These are phyloP conservation scores for Calonectris borealis DNA, from an alignment of 2,113 vertebrate species.

Conservation along the genomic window DNA sequence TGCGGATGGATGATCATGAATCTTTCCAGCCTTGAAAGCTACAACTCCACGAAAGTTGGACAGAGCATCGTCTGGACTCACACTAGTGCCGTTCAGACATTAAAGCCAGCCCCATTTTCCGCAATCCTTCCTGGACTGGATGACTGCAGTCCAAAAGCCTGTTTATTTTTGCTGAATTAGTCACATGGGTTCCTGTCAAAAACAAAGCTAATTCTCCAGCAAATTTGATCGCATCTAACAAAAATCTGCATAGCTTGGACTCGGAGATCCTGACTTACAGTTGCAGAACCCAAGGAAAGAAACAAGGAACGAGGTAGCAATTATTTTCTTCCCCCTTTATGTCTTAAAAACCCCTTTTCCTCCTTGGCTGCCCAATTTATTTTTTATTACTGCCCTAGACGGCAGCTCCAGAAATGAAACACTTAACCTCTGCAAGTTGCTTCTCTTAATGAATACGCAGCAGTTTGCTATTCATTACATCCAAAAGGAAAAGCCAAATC, in stretches of 20 bases:
- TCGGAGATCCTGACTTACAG: not conserved
- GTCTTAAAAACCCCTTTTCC: not conserved
- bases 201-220: not conserved
- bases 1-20: not conserved
- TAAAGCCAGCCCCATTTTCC: not conserved
- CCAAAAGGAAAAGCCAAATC: slow-evolving; percentile 21
- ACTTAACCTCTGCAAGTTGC: slow-evolving; percentile 54
- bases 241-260: not conserved
- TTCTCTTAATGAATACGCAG: slow-evolving; percentile 26
- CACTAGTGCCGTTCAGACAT: not conserved
- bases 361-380: slow-evolving; percentile 35
- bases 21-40: not conserved
- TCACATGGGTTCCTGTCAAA: not conserved
- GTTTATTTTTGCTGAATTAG: not conserved
- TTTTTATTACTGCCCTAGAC: not conserved
- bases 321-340: not conserved
- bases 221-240: not conserved
- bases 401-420: slow-evolving; percentile 46
- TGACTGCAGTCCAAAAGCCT: not conserved
- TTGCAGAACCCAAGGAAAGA: not conserved
- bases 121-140: not conserved
- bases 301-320: not conserved
- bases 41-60: not conserved
- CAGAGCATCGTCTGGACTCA: not conserved
- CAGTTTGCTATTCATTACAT: slow-evolving; percentile 19